Evolutionary conservation across 2,113 vertebrate genomes (phyloP), one percentile per base, ranked within the genome.

Genomic region (Pseudopipra pipra): DNA sequence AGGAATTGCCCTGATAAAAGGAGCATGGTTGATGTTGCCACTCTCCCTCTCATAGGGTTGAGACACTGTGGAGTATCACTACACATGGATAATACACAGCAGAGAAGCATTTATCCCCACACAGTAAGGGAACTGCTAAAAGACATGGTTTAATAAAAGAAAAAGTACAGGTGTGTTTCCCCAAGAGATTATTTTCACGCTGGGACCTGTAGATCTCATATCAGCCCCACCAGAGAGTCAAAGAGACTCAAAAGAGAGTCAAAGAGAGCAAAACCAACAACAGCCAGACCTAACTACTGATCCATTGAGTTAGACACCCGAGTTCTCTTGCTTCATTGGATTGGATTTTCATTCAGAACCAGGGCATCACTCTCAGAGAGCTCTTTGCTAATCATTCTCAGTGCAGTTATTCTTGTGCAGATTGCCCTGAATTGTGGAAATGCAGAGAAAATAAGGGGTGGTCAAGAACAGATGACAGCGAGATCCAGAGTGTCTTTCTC

Each of bases 131-230:
- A 90, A 72, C 11, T 20, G 8, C 44, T 79, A 7, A 76, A 68
- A 72, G 12, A 47, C 2, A 4, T 3, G 2, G 39, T 63, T 90
- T 47, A 51, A 35, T 52, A 37, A 46, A 73, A 59, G 20, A 37
- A n/a, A 49, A 71, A 28, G 12, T 16, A 31, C n/a, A 43, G 20
- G 13, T 70, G 13, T 17, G 28, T 43, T 17, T 37, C 61, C 25
- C 25, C 23, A 35, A 3, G 1, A 4, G 12, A 72, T 2, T 35
- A 17, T 68, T 61, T 58, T 52, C n/a, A 6, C 0, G 1, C 31
- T 66, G 51, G 14, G 11, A 75, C 33, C 33, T 46, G 30, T 33
- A 43, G 39, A 23, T 66, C 68, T 84, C 51, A 19, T 21, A 39
- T 1, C 82, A 68, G 23, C 12, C 37, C 30, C 27, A 51, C 3